A percentile compares a stretch with the other conserved stretches of the same genome.
Conservation (phyloP, 2,797 vertebrate genomes). For the Eupleurogrammus muticus region DNA sequence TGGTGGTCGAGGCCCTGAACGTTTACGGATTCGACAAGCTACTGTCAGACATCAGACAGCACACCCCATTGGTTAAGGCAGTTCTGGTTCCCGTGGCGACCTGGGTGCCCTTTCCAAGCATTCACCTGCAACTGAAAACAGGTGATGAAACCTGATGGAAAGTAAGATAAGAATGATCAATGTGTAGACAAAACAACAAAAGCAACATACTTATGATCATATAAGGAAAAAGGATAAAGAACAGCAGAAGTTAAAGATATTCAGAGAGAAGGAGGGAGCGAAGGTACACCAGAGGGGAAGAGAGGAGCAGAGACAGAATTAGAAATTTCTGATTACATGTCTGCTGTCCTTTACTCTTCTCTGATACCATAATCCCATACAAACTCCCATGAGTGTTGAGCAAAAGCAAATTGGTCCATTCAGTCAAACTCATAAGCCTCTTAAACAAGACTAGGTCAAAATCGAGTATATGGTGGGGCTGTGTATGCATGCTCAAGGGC, state of each 20-base stretch:
- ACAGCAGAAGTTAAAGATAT: conserved; percentile 11
- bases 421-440: conserved; percentile 63
- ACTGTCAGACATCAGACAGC: conserved; percentile 89
- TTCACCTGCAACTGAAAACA: conserved; percentile 93
- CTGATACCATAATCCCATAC: conserved; percentile 64
- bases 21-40: conserved; percentile 90
- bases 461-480: too few species aligned
- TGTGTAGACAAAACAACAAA: not conserved
- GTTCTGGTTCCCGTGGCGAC: conserved; percentile 88
- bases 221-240: conserved; percentile 1
- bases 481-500: too few species aligned
- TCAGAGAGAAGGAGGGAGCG: not conserved
- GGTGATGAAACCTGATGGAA: conserved; percentile 78
- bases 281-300: conserved; percentile 42
- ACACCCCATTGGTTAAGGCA: conserved; percentile 87
- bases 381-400: conserved; percentile 56
- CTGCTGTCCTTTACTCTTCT: conserved; percentile 59
- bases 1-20: conserved; percentile 87
- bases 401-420: conserved; percentile 67
- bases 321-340: conserved; percentile 69
- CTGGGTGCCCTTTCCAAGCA: conserved; percentile 86
- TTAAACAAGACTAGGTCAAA: conserved; percentile 30
- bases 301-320: conserved; percentile 60
- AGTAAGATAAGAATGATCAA: not conserved
- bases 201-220: too few species aligned